Conservation (phyloP, 2,113 vertebrate genomes). For the Vimba vimba region DNA sequence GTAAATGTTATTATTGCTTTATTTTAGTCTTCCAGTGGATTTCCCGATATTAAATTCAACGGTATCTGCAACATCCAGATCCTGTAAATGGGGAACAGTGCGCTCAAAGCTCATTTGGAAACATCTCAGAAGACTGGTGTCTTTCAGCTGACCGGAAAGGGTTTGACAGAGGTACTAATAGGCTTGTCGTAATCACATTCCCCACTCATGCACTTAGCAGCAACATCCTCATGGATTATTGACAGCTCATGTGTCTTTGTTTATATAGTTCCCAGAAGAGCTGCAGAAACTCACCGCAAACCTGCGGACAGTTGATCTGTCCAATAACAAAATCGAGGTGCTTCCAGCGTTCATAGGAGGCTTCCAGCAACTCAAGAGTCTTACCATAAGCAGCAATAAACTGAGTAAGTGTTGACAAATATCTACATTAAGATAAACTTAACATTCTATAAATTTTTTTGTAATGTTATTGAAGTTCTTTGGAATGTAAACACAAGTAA, state of each 20-base stretch:
- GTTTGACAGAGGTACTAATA: slow-evolving; percentile 86
- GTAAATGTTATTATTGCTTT: not conserved
- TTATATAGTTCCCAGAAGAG: slow-evolving; percentile 89
- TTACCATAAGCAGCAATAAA: slow-evolving; percentile 89
- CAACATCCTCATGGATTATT: not conserved
- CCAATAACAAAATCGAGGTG: slow-evolving; percentile 89
- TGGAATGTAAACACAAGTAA: not conserved
- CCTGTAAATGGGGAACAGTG: slow-evolving; percentile 91
- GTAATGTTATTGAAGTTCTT: not conserved
- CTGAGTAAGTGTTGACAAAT: slow-evolving; percentile 79
- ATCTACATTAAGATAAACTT: not conserved
- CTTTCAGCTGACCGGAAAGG: slow-evolving; percentile 93
- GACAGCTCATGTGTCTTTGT: slow-evolving; percentile 7
- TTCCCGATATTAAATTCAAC: not conserved
- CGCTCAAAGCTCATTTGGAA: slow-evolving; percentile 94
- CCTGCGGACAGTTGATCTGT: slow-evolving; percentile 93
- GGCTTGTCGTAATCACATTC: slow-evolving; percentile 13
- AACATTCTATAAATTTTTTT: not conserved
- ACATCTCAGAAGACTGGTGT: slow-evolving; percentile 98
- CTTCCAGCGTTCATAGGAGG: slow-evolving; percentile 85
- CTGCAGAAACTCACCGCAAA: slow-evolving; percentile 88
- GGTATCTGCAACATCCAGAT: not conserved
- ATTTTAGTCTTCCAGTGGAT: not conserved
- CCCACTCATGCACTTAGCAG: not conserved
- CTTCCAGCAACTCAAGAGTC: slow-evolving; percentile 90